phyloP scores from a whole-genome alignment of 1,140 invertebrate genomes.

The Eumaeus atala region DNA sequence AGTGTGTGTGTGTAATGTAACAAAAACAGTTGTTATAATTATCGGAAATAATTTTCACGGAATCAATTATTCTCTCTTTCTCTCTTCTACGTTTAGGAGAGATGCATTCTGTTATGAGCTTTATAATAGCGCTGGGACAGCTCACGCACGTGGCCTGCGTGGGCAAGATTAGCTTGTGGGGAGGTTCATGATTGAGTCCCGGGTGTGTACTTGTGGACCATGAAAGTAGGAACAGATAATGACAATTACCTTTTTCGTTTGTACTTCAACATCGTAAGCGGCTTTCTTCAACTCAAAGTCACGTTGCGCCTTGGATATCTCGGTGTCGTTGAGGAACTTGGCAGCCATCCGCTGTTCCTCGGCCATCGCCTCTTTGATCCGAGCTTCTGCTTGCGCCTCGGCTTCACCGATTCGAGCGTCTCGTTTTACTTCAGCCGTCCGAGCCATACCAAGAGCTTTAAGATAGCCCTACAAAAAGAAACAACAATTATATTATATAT shows the following conservation, averaged over 20 bases:
- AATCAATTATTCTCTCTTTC: too few species aligned
- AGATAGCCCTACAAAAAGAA: constrained; percentile 85
- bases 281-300: constrained; percentile 99
- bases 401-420: constrained; percentile 97
- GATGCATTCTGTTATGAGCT: too few species aligned
- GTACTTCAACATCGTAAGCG: constrained; percentile 96
- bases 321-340: constrained; percentile 93
- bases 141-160: too few species aligned
- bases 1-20: too few species aligned
- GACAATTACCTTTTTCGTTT: constrained; percentile 86
- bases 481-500: background rate
- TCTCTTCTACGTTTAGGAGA: too few species aligned
- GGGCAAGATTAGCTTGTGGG: too few species aligned
- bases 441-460: constrained; percentile 94
- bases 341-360: constrained; percentile 97
- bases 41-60: too few species aligned
- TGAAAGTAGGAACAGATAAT: too few species aligned
- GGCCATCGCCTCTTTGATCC: constrained; percentile 95
- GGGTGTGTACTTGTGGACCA: too few species aligned
- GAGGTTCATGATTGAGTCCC: too few species aligned
- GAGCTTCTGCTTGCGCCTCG: constrained; percentile 89
- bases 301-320: constrained; percentile 95
- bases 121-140: too few species aligned
- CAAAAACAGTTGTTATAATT: too few species aligned
- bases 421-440: constrained; percentile 96